Conservation (phyloP, 2,113 vertebrate species). For the Chlamydotis undulata region DNA sequence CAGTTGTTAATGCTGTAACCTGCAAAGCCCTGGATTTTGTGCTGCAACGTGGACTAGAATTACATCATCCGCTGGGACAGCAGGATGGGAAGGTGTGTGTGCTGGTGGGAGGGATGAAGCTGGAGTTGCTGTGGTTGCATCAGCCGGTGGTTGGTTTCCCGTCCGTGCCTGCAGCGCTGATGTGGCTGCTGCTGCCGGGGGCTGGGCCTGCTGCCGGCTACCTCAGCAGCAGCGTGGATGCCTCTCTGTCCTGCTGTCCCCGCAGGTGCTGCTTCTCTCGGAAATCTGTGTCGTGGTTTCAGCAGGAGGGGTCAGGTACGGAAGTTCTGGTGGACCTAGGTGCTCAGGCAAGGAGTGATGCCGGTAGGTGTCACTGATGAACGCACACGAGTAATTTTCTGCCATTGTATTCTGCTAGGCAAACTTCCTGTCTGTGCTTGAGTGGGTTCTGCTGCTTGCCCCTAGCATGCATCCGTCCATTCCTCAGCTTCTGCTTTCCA, state of each 20-base stretch:
- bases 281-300: rapidly evolving
- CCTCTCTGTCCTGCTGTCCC: too few relatives aligned
- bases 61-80: conserved; percentile 46
- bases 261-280: not conserved
- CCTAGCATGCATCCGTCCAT: too few relatives aligned
- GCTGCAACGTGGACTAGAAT: conserved; percentile 64
- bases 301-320: not conserved
- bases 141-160: too few relatives aligned
- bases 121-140: too few relatives aligned
- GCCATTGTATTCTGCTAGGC: not conserved
- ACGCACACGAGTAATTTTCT: rapidly evolving
- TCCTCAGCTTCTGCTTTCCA: too few relatives aligned
- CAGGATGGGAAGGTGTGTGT: too few relatives aligned
- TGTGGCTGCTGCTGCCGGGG: too few relatives aligned
- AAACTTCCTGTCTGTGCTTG: not conserved
- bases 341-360: rapidly evolving
- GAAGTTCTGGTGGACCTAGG: rapidly evolving
- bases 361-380: not conserved
- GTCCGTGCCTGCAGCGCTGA: too few relatives aligned
- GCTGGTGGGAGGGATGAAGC: too few relatives aligned
- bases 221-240: not conserved
- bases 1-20: not conserved
- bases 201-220: too few relatives aligned
- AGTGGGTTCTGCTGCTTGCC: not conserved
- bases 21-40: not conserved